Conservation (phyloP, 2,113 vertebrate species). For the Meriones unguiculatus region DNA sequence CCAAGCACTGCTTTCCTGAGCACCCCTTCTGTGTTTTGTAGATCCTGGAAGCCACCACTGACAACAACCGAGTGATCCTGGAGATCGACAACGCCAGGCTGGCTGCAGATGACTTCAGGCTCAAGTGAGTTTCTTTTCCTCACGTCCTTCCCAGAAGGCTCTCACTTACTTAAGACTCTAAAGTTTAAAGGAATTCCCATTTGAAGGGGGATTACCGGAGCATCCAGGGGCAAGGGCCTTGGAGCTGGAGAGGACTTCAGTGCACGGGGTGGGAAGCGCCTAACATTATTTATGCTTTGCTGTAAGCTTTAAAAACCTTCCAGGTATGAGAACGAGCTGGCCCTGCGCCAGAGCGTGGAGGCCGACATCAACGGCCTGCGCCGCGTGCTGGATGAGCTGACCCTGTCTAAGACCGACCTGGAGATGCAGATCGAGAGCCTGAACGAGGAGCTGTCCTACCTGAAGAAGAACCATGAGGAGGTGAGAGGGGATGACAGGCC, state of each 20-base stretch:
- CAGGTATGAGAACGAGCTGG: constrained; percentile 89
- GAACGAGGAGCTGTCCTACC: constrained; percentile 95
- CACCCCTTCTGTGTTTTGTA: constrained; percentile 64
- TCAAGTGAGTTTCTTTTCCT: constrained; percentile 87
- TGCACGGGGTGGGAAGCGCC: not conserved
- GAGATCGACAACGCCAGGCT: constrained; percentile 90
- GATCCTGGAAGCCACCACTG: constrained; percentile 85
- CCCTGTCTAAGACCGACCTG: constrained; percentile 86
- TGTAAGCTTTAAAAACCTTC: not conserved
- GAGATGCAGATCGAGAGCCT: constrained; percentile 91
- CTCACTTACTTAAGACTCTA: not conserved
- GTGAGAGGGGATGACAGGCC: constrained; percentile 83
- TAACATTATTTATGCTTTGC: not conserved
- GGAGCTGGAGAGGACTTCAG: not conserved
- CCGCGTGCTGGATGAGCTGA: constrained; percentile 89
- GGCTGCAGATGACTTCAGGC: constrained; percentile 91
- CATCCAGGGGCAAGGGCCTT: not conserved
- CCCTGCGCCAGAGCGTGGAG: constrained; percentile 87
- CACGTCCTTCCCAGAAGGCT: not conserved
- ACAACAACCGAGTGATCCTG: constrained; percentile 87
- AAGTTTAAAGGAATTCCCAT: not conserved
- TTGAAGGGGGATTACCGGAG: not conserved
- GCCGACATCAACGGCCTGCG: constrained; percentile 88
- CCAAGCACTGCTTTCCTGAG: no score
- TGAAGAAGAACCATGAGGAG: constrained; percentile 98